Evolutionary conservation across 2,888 invertebrate species (phyloP).

Genomic region (Pyrgus malvae): DNA sequence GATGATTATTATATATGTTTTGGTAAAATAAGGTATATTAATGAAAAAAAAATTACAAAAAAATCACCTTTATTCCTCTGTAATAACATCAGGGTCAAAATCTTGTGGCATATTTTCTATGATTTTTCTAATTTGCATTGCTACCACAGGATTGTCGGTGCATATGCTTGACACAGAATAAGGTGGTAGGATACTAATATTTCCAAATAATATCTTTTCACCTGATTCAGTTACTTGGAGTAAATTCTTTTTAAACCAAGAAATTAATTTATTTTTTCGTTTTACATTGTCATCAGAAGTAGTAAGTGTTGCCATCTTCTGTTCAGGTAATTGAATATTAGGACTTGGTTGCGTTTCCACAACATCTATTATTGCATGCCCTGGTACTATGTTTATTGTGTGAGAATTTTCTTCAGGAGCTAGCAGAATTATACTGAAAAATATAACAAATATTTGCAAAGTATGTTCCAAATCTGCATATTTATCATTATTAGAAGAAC

Average conservation of each 20-base stretch:
- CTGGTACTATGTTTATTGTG: conserved; percentile 57
- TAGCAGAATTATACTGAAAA: conserved; percentile 63
- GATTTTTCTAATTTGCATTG: conserved; percentile 57
- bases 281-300: conserved; percentile 38
- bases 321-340: conserved; percentile 40
- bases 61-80: not conserved
- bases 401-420: conserved; percentile 46
- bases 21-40: too few species aligned
- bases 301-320: conserved; percentile 32
- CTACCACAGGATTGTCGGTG: conserved; percentile 62
- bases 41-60: not conserved
- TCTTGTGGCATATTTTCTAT: conserved; percentile 61
- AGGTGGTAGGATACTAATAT: conserved; percentile 59
- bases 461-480: not conserved
- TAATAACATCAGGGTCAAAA: conserved; percentile 42
- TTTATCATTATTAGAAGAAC: not conserved
- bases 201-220: conserved; percentile 58
- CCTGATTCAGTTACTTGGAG: conserved; percentile 55
- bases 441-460: conserved; percentile 7
- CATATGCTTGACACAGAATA: conserved; percentile 57
- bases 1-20: too few species aligned
- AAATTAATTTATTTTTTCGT: conserved; percentile 51
- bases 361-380: conserved; percentile 57
- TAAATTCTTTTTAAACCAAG: conserved; percentile 62
- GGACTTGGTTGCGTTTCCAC: conserved; percentile 35